These are phyloP conservation scores for Zaprionus tsacasi DNA, from an alignment of 1,140 invertebrate species.

Conservation along the genomic window DNA sequence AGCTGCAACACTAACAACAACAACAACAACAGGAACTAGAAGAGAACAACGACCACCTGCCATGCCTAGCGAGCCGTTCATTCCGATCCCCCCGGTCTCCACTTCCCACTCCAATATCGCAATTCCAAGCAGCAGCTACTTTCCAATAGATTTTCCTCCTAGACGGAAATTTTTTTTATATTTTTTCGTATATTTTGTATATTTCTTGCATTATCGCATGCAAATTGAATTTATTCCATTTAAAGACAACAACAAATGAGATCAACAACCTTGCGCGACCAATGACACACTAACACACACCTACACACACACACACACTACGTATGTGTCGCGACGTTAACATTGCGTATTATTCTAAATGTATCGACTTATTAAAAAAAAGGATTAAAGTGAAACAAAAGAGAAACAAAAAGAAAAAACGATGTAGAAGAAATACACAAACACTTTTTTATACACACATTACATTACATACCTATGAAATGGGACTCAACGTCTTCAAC, in stretches of 20 bases:
- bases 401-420: background rate
- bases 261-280: conserved; percentile 27
- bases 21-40: conserved; percentile 28
- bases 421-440: conserved; percentile 6
- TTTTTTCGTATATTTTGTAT: conserved; percentile 17
- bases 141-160: conserved; percentile 13
- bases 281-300: conserved; percentile 14
- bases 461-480: conserved; percentile 32
- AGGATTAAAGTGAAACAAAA: background rate
- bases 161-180: conserved; percentile 16
- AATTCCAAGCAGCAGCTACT: conserved; percentile 30
- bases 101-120: conserved; percentile 58
- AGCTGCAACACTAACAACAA: conserved; percentile 31
- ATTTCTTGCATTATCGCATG: conserved; percentile 32
- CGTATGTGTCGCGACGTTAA: conserved; percentile 36
- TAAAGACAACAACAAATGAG: conserved; percentile 42
- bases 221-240: conserved; percentile 44
- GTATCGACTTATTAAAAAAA: conserved; percentile 20
- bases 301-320: conserved; percentile 10
- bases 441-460: conserved; percentile 41
- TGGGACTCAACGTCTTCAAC: conserved; percentile 43
- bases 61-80: conserved; percentile 68
- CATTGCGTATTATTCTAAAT: conserved; percentile 68
- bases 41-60: conserved; percentile 44
- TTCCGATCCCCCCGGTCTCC: conserved; percentile 55